Percentiles rank a stretch among this genome's conserved stretches.
Evolutionary conservation across 2,113 vertebrate genomes (phyloP).

Genomic region (Ellobius talpinus): DNA sequence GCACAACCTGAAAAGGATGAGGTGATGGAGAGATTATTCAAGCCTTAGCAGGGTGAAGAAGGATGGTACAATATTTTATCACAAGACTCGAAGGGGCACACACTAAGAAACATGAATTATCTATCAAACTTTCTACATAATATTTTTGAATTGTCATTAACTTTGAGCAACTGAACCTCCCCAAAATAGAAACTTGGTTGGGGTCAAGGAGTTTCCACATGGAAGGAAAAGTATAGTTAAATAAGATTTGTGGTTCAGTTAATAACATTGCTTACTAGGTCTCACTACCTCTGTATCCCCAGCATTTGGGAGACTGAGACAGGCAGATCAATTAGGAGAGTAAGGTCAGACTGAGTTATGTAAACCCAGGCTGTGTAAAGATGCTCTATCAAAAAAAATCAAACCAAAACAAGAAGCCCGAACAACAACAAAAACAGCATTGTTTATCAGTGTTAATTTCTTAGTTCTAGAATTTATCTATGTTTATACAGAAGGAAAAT

Average conservation of each 20-base stretch:
- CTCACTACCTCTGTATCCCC: background rate
- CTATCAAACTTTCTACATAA: background rate
- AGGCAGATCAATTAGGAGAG: background rate
- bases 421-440: background rate
- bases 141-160: background rate
- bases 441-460: background rate
- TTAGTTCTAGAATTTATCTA: background rate
- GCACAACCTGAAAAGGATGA: too few relatives aligned
- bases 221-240: background rate
- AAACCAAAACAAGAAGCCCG: background rate
- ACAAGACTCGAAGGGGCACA: background rate
- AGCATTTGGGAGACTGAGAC: background rate
- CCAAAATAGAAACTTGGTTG: background rate
- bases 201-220: background rate
- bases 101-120: background rate
- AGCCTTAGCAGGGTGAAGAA: background rate
- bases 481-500: background rate
- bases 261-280: background rate
- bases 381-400: background rate
- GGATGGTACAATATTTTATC: background rate
- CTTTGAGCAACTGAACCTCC: background rate
- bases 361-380: background rate
- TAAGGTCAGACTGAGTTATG: background rate
- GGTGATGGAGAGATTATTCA: background rate
- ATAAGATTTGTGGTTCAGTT: background rate